Base-by-base conservation (phyloP, 2,113 vertebrate species). In the Mohoua ochrocephala region DNA sequence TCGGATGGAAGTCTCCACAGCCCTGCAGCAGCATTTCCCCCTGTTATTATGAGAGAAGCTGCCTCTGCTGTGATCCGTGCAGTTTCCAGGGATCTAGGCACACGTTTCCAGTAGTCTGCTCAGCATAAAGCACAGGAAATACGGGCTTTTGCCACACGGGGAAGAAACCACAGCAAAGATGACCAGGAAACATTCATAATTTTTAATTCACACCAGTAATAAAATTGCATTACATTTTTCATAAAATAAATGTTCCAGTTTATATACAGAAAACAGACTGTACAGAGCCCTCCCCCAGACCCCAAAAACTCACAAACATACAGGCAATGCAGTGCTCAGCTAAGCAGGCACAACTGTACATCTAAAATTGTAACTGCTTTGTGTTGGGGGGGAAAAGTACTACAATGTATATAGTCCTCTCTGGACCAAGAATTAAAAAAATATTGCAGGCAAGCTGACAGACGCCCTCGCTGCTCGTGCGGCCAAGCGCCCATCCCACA, bases 221-320 rank as follows among this genome's bases (percentile, higher is more conserved):
- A 99, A 99, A 99, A 99, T 99, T 98, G 99, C 99, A 99, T 99
- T 99, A 99, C 99, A 99, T 98, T 99, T 98, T 98, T 99, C 99
- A 99, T 99, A 99, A 99, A 99, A 99, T 99, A 99, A 99, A 99
- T 99, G 99, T 99, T 99, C 99, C 99, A 99, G 99, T 99, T 99
- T 99, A 99, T 99, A 99, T 99, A 99, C 99, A 99, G 98, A 99
- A 99, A 99, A 99, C 99, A 98, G 98, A 99, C 99, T 99, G 99
- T 99, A 99, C 99, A 99, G 98, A 99, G 98, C 98, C 98, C 98
- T 98, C 98, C 98, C 98, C 98, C 97, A 98, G 98, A 98, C 98
- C 98, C 98, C 98, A 98, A 97, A 98, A 98, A 98, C 98, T 99
- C 98, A 99, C 99, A 98, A 98, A 99, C 99, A 98, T 98, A 99